Conservation (phyloP, 2,888 invertebrate species). For the Luperina nickerlii region DNA sequence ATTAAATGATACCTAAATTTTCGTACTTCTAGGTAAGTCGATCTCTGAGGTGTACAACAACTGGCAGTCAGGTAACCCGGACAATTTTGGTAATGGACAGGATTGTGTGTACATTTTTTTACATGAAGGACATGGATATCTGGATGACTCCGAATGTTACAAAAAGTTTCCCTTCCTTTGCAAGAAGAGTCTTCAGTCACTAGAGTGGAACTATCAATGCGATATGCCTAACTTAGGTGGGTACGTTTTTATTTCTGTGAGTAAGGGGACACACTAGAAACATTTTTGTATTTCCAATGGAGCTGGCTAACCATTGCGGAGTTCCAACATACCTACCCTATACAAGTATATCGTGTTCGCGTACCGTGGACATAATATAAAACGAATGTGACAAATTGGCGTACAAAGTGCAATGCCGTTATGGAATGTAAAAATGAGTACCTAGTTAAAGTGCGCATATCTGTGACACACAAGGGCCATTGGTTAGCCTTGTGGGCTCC, state of each 20-base stretch:
- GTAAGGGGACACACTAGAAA: neutral
- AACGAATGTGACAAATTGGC: neutral
- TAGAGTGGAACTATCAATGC: conserved; percentile 80
- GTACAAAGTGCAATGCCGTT: neutral
- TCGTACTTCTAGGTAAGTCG: conserved; percentile 71
- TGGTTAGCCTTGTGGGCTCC: neutral
- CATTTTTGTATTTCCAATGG: neutral
- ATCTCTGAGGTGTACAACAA: conserved; percentile 75
- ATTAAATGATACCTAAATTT: neutral
- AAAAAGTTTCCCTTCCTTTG: neutral
- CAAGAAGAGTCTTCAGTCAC: conserved; percentile 75
- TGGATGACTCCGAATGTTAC: neutral
- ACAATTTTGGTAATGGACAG: conserved; percentile 73
- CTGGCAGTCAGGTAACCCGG: conserved; percentile 81
- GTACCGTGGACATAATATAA: neutral
- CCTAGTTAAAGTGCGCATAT: no score
- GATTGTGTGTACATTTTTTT: conserved; percentile 61
- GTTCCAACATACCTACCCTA: no score
- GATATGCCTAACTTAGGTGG: conserved; percentile 78
- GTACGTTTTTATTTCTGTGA: neutral
- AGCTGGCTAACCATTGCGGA: neutral
- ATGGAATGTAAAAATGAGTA: neutral
- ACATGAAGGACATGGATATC: neutral
- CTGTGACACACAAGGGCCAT: neutral
- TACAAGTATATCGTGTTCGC: no score